Evolutionary conservation across 2,797 vertebrate species (phyloP).

Genomic region (Pipistrellus pipistrellus): DNA sequence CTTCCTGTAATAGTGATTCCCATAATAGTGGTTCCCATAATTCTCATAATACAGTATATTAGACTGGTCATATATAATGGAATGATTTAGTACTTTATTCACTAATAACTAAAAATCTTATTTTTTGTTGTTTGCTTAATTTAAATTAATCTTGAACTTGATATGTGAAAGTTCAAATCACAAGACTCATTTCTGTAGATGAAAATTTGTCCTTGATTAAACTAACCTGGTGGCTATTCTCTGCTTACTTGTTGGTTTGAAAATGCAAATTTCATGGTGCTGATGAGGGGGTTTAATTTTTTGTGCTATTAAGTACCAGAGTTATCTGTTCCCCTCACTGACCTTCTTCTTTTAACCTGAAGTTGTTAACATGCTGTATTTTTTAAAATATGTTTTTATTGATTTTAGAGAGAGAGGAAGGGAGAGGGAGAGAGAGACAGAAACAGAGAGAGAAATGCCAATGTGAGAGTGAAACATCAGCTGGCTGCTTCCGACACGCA

Average conservation of each 20-base stretch:
- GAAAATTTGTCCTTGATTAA: slow-evolving; percentile 28
- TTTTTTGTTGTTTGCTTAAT: slow-evolving; percentile 41
- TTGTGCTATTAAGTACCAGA: background rate
- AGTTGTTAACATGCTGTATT: background rate
- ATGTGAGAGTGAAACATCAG: background rate
- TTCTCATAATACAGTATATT: background rate
- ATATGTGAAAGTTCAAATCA: background rate
- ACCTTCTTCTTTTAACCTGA: background rate
- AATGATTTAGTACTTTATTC: slow-evolving; percentile 27
- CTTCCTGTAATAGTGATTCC: background rate
- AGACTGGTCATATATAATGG: background rate
- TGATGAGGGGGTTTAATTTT: background rate
- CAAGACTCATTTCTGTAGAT: background rate
- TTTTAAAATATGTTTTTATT: background rate
- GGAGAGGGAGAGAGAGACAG: background rate
- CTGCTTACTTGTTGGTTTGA: background rate
- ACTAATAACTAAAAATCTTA: slow-evolving; percentile 30
- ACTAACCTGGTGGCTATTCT: background rate
- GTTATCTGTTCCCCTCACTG: background rate
- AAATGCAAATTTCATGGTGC: background rate
- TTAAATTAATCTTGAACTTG: slow-evolving; percentile 29
- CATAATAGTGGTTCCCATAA: background rate
- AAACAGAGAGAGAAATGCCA: background rate
- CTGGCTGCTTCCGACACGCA: background rate
- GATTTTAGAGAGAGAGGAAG: background rate